Conservation (phyloP, 1,140 invertebrate species). For the Drosophila lacertosa region DNA sequence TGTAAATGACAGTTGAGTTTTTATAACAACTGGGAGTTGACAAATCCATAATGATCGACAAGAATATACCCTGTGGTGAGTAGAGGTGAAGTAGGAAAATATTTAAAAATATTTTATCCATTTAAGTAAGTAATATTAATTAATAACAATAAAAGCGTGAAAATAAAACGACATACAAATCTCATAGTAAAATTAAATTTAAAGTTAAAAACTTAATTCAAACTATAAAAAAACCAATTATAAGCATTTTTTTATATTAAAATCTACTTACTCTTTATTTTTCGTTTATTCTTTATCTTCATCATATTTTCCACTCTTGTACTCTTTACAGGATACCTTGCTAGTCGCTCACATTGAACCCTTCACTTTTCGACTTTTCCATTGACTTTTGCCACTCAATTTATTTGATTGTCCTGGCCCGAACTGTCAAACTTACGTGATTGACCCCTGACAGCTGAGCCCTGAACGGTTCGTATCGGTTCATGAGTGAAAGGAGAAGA, state of each 20-base stretch:
- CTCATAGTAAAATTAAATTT: too few species aligned
- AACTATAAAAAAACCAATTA: too few species aligned
- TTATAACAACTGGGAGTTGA: background rate
- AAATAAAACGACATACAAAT: too few species aligned
- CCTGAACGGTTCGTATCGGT: constrained; percentile 18
- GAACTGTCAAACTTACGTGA: constrained; percentile 31
- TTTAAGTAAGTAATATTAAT: too few species aligned
- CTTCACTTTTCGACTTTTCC: background rate
- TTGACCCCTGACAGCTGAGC: constrained; percentile 16
- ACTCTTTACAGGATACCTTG: background rate
- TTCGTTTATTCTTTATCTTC: too few species aligned
- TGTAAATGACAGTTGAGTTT: constrained; percentile 2
- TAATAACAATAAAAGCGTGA: too few species aligned
- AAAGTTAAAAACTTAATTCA: too few species aligned
- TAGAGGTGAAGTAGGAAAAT: too few species aligned
- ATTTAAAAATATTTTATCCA: too few species aligned
- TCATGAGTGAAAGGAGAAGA: constrained; percentile 11
- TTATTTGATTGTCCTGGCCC: constrained; percentile 32
- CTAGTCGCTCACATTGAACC: background rate
- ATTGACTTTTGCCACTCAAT: constrained; percentile 18
- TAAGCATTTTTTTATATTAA: too few species aligned
- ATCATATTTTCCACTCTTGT: too few species aligned
- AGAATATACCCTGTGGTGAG: background rate
- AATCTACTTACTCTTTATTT: too few species aligned
- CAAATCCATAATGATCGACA: background rate